Evolutionary conservation across 2,113 vertebrate species (phyloP).

Genomic region (Microtus oregoni): DNA sequence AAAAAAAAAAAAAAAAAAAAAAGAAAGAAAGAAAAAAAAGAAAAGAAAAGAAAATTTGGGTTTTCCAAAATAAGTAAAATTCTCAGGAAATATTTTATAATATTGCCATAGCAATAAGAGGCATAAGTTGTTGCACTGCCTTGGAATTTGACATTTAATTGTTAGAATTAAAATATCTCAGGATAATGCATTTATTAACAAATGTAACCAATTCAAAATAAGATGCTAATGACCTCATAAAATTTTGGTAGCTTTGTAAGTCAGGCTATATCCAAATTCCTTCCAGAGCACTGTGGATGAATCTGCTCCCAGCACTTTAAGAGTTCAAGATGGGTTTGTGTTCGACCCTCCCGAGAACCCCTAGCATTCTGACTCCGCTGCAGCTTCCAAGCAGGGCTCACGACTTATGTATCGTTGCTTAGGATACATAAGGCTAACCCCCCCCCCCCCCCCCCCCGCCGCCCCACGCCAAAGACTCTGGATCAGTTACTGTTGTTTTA

Average conservation of each 20-base stretch:
- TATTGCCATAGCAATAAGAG: not conserved
- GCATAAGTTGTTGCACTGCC: not conserved
- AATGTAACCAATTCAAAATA: not conserved
- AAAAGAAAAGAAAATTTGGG: slow-evolving; percentile 19
- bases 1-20: too few species aligned
- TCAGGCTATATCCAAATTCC: slow-evolving; percentile 20
- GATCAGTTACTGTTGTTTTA: not conserved
- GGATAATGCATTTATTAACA: not conserved
- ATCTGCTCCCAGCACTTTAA: not conserved
- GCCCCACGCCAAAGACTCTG: not conserved
- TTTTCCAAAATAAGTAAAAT: slow-evolving; percentile 57
- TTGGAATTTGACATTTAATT: not conserved
- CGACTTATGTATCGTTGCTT: not conserved
- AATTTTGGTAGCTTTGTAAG: not conserved
- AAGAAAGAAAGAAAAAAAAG: slow-evolving; percentile 39
- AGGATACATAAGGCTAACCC: too few species aligned
- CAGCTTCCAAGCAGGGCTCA: slow-evolving; percentile 12
- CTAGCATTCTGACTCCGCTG: slow-evolving; percentile 21
- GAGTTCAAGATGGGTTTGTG: not conserved
- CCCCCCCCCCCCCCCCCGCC: too few species aligned
- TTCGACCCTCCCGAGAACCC: not conserved
- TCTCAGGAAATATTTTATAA: slow-evolving; percentile 22
- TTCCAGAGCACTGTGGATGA: slow-evolving; percentile 16
- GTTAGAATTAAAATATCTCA: not conserved
- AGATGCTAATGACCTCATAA: not conserved